A percentile compares a stretch with the other conserved stretches of the same genome.
Evolutionary conservation across 2,113 vertebrate species (phyloP).

Genomic region (Archilochus colubris): DNA sequence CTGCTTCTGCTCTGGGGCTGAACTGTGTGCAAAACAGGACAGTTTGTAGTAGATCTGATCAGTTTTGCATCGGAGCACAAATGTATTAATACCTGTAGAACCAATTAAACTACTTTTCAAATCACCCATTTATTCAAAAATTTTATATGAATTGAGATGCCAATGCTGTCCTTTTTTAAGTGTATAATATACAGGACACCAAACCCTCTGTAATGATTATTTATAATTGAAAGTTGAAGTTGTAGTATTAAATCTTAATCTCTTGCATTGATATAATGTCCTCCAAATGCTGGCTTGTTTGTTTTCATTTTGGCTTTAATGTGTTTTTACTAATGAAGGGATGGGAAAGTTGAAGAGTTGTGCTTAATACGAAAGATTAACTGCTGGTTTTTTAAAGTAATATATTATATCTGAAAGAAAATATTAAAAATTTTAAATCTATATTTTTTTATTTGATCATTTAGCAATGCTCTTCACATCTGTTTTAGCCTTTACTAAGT

Average conservation of each 20-base stretch:
- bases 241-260: background rate
- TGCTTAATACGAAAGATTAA: background rate
- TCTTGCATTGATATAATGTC: background rate
- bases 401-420: background rate
- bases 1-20: background rate
- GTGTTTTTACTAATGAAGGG: background rate
- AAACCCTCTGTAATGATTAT: background rate
- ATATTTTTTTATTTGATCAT: background rate
- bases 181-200: background rate
- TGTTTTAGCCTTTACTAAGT: background rate
- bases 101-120: background rate
- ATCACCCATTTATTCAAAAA: background rate
- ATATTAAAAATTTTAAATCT: background rate
- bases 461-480: background rate
- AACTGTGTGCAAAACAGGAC: background rate
- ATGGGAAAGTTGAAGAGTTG: background rate
- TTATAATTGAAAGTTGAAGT: background rate
- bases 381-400: background rate
- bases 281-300: background rate
- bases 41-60: background rate
- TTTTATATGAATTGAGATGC: background rate
- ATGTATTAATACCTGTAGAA: background rate
- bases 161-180: background rate
- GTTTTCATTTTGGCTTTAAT: background rate
- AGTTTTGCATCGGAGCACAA: background rate